These are phyloP conservation scores for Augiades crinisus DNA, from an alignment of 2,888 invertebrate genomes.

Conservation along the genomic window DNA sequence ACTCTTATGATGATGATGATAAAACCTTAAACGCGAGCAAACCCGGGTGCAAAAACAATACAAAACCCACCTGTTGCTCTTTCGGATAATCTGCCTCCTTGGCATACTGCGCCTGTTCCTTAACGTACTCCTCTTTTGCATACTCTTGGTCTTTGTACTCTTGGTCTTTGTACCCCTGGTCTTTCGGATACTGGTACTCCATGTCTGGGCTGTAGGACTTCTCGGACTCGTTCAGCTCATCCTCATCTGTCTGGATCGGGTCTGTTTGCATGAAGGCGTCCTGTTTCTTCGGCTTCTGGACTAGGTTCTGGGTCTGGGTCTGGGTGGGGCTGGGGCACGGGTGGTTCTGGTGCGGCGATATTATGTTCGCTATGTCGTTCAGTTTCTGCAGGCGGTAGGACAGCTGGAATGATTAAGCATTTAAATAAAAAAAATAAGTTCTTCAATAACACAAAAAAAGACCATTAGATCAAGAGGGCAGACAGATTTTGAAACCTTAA, in stretches of 20 bases:
- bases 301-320: no score
- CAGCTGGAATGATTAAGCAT: conserved; percentile 45
- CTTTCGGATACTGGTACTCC: conserved; percentile 27
- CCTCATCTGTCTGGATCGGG: conserved; percentile 60
- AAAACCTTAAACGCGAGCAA: no score
- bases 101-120: not conserved
- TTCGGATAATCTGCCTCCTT: not conserved
- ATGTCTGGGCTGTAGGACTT: conserved; percentile 37
- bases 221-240: conserved; percentile 47
- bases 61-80: no score
- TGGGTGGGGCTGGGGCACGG: not conserved
- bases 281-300: conserved; percentile 63
- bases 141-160: no score
- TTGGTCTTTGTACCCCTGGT: conserved; percentile 6
- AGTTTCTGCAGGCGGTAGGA: conserved; percentile 56
- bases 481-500: no score
- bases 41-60: no score
- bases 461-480: no score
- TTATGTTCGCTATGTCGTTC: conserved; percentile 46
- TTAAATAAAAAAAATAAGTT: no score
- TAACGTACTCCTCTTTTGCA: conserved; percentile 6
- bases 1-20: no score
- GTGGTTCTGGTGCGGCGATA: conserved; percentile 40
- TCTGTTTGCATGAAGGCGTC: conserved; percentile 76
- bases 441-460: no score